Conservation (phyloP, 2,797 vertebrate species). For the Clangula hyemalis region DNA sequence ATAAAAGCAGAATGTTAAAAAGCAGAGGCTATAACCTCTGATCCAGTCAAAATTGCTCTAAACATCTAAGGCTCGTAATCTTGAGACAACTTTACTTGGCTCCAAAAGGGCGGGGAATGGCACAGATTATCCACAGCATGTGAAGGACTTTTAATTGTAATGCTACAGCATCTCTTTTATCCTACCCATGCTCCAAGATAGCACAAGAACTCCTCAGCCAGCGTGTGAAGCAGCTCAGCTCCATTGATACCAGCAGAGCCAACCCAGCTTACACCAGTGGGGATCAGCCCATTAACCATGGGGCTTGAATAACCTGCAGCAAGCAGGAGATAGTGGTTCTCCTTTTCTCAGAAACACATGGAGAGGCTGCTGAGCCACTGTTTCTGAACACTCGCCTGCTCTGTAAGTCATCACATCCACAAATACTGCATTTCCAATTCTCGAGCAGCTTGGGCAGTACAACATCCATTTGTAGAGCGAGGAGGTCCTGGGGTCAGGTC, state of each 20-base stretch:
- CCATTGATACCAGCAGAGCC: neutral
- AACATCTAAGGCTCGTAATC: conserved; percentile 74
- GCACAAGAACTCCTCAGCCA: neutral
- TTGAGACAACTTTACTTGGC: conserved; percentile 63
- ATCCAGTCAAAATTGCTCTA: conserved; percentile 74
- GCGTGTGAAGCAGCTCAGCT: neutral
- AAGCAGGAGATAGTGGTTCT: neutral
- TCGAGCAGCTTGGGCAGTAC: neutral
- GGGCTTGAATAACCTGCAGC: neutral
- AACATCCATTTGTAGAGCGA: conserved; percentile 41
- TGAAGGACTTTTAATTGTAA: conserved; percentile 32
- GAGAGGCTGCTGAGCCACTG: neutral
- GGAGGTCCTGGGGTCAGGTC: conserved; percentile 38
- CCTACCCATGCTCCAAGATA: neutral
- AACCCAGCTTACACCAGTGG: neutral
- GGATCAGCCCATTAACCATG: neutral
- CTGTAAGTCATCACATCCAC: conserved; percentile 46
- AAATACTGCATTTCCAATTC: conserved; percentile 26
- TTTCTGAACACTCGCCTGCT: neutral
- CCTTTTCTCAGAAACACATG: neutral
- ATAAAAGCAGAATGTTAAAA: conserved; percentile 83
- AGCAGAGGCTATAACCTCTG: conserved; percentile 79
- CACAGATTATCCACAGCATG: conserved; percentile 17
- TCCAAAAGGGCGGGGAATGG: conserved; percentile 50
- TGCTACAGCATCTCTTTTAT: neutral